Evolutionary conservation across 2,113 vertebrate genomes (phyloP), one percentile per base, ranked within the genome.

Genomic region (Tupaia chinensis): DNA sequence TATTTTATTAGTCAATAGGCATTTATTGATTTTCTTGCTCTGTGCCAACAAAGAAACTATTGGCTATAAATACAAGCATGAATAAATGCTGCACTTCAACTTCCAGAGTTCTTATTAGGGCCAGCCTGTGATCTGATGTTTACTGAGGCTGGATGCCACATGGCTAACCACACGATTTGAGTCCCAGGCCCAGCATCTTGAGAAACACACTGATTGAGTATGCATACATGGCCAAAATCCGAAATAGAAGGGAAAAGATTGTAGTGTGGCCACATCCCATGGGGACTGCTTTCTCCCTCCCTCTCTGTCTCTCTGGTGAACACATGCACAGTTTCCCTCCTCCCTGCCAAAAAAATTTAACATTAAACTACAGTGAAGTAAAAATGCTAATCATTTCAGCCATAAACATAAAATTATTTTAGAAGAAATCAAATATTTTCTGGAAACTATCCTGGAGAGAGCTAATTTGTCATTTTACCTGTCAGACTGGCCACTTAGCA

Each of bases 301-400:
- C 44, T 44, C 44, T 44, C 44, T 44, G 44, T 44, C 44, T 44
- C 44, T 44, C 44, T 44, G 44, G 44, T 44, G 44, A 44, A 44
- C 44, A 44, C 44, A 44, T 44, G 44, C 44, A 44, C 44, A 4
- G 44, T 44, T 44, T 44, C 44, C 44, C 44, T 44, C 44, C 44
- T 44, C 44, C 44, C 44, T 44, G 44, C 44, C 44, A 44, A 44
- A 44, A 44, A 44, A 44, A 44, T 44, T 4, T 44, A 44, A 44
- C 44, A 44, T 44, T 44, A 44, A 44, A 44, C 44, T 4, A 44
- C 44, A 44, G 44, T 91, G 69, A 68, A 92, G 14, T 92, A 85
- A 91, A 76, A 76, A 85, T 86, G 17, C 60, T 86, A 86, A 63
- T 92, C 56, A 96, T 86, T 95, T 91, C n/a, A 91, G 20, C n/a